phyloP scores from a whole-genome alignment of 2,888 invertebrate genomes.

The Machimus atricapillus region DNA sequence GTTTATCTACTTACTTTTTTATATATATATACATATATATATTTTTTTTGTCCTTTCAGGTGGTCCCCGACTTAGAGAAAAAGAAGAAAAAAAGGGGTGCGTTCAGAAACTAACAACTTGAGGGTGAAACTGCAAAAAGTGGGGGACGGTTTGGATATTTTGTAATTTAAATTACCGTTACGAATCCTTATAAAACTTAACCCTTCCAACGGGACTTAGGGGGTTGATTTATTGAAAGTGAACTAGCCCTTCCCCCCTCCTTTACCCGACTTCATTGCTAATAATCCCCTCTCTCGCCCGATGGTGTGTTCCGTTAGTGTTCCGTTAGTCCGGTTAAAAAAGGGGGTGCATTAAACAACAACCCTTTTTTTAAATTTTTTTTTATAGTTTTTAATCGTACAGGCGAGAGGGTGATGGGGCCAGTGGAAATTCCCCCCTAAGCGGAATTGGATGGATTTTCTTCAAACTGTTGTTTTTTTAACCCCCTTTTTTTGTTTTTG shows the following conservation, averaged over 20 bases:
- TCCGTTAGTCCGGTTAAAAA: no score
- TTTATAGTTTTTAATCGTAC: neutral
- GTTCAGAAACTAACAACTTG: neutral
- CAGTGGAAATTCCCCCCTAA: neutral
- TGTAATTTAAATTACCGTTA: neutral
- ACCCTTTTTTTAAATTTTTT: neutral
- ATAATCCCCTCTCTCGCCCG: no score
- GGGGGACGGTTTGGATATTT: neutral
- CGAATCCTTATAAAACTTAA: slow-evolving; percentile 21
- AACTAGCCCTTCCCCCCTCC: neutral
- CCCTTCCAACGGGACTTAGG: neutral
- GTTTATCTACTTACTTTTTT: no score
- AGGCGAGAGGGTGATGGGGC: neutral
- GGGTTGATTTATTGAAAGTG: neutral
- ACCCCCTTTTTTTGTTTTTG: neutral
- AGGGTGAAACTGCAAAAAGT: no score
- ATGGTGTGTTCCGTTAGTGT: no score
- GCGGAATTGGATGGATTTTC: neutral
- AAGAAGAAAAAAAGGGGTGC: no score
- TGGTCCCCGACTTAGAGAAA: no score
- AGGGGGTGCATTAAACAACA: no score
- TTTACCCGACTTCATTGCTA: neutral
- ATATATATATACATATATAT: no score
- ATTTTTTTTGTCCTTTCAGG: no score
- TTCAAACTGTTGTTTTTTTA: neutral